Percentiles rank a stretch among this genome's conserved stretches.
These are phyloP conservation scores for Channa striata DNA, from an alignment of 2,797 vertebrate genomes.

Conservation along the genomic window DNA sequence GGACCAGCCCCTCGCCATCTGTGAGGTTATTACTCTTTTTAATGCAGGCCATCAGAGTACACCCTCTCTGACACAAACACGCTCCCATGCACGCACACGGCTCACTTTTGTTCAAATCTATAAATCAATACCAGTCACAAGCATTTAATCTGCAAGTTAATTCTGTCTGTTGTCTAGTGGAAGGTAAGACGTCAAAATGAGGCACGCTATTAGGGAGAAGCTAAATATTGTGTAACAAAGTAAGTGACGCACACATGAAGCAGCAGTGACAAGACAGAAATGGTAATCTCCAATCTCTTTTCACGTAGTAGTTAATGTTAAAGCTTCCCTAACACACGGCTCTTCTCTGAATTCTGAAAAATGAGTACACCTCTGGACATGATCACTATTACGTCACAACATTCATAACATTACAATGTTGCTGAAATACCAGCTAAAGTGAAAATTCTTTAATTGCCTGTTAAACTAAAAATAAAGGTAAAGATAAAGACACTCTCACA, in stretches of 20 bases:
- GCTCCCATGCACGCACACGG: constrained; percentile 56
- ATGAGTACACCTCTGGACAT: accelerated
- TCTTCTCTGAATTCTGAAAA: too few relatives aligned
- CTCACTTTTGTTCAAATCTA: constrained; percentile 72
- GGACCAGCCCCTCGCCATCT: constrained; percentile 84
- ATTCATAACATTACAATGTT: not conserved
- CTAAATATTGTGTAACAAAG: constrained; percentile 14
- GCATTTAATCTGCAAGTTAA: constrained; percentile 80
- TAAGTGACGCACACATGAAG: constrained; percentile 19
- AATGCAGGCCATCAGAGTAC: constrained; percentile 75
- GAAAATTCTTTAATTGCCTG: not conserved
- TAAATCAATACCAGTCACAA: constrained; percentile 80
- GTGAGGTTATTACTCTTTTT: constrained; percentile 83
- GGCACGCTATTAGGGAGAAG: constrained; percentile 35
- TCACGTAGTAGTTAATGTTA: not conserved
- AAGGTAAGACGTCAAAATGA: constrained; percentile 53
- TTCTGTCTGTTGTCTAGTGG: constrained; percentile 45
- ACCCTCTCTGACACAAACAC: constrained; percentile 49
- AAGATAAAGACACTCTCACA: too few relatives aligned
- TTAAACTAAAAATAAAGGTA: too few relatives aligned
- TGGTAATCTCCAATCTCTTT: not conserved
- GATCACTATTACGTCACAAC: not conserved
- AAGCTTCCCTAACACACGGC: not conserved
- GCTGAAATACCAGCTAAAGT: not conserved
- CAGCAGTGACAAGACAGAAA: too few relatives aligned